A percentile compares a stretch with the other conserved stretches of the same genome.
phyloP scores from a whole-genome alignment of 2,797 vertebrate genomes.

The Oreochromis grahami region DNA sequence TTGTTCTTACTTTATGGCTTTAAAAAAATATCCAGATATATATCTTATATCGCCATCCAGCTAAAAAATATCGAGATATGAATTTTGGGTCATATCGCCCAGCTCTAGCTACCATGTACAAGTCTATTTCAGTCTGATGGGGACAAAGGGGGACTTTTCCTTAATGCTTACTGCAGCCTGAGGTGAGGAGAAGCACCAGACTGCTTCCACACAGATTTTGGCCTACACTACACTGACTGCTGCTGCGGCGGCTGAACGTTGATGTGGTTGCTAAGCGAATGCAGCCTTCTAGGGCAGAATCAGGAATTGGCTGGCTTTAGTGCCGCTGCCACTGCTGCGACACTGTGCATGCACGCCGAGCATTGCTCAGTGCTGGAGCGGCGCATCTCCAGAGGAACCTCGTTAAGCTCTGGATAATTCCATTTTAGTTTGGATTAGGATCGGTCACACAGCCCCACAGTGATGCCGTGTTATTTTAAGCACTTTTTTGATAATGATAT shows the following conservation, averaged over 20 bases:
- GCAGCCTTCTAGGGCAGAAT: constrained; percentile 66
- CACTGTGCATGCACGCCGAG: neutral
- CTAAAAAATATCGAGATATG: too few relatives aligned
- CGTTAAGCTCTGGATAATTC: neutral
- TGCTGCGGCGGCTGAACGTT: constrained; percentile 11
- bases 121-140: constrained; percentile 49
- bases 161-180: constrained; percentile 57
- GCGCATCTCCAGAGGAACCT: neutral
- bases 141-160: constrained; percentile 6
- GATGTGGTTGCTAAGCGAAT: constrained; percentile 78
- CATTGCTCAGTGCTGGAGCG: neutral
- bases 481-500: neutral
- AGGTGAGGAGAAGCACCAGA: constrained; percentile 49
- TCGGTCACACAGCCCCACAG: neutral
- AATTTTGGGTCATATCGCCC: too few relatives aligned
- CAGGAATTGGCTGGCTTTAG: constrained; percentile 36
- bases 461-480: neutral
- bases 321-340: constrained; percentile 1
- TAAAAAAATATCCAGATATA: too few relatives aligned
- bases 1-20: too few relatives aligned
- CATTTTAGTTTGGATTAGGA: neutral
- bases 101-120: constrained; percentile 4
- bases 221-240: constrained; percentile 62
- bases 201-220: constrained; percentile 21
- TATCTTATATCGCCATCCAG: too few relatives aligned